Evolutionary conservation across 2,113 vertebrate genomes (phyloP).

Genomic region (Microtus montanus): DNA sequence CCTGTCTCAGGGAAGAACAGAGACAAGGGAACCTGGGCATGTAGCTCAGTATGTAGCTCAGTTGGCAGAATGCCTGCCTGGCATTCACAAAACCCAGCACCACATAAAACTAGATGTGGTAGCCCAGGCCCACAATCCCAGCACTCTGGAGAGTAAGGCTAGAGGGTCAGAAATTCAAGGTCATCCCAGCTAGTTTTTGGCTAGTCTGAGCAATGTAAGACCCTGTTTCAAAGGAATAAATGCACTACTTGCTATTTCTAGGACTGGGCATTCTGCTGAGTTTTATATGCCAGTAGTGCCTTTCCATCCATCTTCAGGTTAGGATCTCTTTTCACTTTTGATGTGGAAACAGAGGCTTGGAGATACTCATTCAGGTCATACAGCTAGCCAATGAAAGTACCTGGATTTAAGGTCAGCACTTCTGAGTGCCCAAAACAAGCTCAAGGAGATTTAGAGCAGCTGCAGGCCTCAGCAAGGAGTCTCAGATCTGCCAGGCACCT

Average conservation of each 20-base stretch:
- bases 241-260: background rate
- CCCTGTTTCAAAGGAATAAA: background rate
- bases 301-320: background rate
- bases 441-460: background rate
- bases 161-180: background rate
- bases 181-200: background rate
- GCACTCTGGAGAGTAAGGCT: background rate
- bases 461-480: background rate
- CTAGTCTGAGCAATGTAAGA: background rate
- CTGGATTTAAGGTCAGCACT: background rate
- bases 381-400: background rate
- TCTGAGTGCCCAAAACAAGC: background rate
- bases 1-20: background rate
- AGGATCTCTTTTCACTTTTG: slow-evolving; percentile 9
- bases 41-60: background rate
- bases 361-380: background rate
- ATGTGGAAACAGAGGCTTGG: slow-evolving; percentile 38
- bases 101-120: background rate
- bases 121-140: background rate
- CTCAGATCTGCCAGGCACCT: background rate
- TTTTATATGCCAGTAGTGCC: background rate
- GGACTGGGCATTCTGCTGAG: background rate
- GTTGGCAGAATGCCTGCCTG: background rate
- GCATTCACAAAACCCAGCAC: background rate
- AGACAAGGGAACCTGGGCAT: too few species aligned